Conservation (phyloP, 2,113 vertebrate genomes). For the Ochotona curzoniae region DNA sequence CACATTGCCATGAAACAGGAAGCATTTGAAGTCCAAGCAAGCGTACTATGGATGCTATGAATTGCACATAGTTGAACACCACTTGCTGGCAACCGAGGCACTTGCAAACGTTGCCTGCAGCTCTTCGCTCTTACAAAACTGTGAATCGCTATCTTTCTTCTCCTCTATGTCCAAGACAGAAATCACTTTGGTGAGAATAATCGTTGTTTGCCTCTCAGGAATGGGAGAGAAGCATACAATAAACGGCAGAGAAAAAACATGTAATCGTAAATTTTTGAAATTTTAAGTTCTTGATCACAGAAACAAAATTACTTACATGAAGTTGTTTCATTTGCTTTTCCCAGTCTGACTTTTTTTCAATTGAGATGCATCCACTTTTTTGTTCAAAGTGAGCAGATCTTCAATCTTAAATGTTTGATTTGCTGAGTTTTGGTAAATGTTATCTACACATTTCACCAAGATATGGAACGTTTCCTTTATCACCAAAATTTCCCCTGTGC, state of each 20-base stretch:
- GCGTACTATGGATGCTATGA: neutral
- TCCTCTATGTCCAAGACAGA: neutral
- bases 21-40: neutral
- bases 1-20: neutral
- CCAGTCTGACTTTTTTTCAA: neutral
- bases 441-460: neutral
- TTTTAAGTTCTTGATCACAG: slow-evolving; percentile 10
- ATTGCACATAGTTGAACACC: neutral
- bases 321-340: slow-evolving; percentile 2
- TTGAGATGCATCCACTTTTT: neutral
- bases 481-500: neutral
- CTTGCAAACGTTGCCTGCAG: neutral
- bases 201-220: neutral
- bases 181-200: slow-evolving; percentile 4
- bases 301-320: neutral
- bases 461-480: neutral
- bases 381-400: slow-evolving; percentile 4
- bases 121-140: slow-evolving; percentile 33
- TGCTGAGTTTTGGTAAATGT: neutral
- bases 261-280: neutral
- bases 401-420: neutral
- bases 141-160: neutral
- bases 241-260: neutral
- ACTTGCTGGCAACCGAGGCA: neutral
- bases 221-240: slow-evolving; percentile 1